Percentiles rank a stretch among this genome's conserved stretches.
Evolutionary conservation across 2,113 vertebrate species (phyloP).

Genomic region (Platycercus adscitus): DNA sequence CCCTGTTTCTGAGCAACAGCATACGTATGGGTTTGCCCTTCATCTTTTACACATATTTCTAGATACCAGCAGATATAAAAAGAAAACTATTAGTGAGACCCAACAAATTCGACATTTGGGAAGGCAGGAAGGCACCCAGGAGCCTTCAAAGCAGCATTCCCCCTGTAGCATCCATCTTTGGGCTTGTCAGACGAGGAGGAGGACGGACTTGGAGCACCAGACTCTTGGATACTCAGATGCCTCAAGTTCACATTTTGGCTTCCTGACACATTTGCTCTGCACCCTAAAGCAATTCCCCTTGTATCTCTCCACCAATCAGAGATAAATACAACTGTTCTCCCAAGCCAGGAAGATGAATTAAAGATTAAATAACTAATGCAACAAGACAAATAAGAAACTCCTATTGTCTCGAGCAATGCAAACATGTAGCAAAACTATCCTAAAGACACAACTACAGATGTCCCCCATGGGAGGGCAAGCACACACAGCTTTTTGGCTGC

Average conservation of each 20-base stretch:
- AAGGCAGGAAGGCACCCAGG: background rate
- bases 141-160: background rate
- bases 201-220: background rate
- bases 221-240: background rate
- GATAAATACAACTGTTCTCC: background rate
- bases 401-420: fast-evolving
- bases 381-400: background rate
- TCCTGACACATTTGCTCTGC: background rate
- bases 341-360: background rate
- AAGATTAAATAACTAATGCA: background rate
- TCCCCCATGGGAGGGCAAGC: background rate
- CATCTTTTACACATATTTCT: background rate
- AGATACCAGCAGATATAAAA: background rate
- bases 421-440: background rate
- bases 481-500: background rate
- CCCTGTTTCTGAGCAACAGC: background rate
- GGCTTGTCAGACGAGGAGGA: background rate
- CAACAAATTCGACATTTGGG: background rate
- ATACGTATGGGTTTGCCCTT: background rate
- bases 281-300: background rate
- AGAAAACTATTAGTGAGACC: background rate
- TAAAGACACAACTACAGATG: background rate
- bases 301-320: background rate
- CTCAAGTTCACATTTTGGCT: background rate
- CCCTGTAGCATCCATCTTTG: background rate